Conservation (phyloP, 2,888 invertebrate genomes). For the Limulus polyphemus region DNA sequence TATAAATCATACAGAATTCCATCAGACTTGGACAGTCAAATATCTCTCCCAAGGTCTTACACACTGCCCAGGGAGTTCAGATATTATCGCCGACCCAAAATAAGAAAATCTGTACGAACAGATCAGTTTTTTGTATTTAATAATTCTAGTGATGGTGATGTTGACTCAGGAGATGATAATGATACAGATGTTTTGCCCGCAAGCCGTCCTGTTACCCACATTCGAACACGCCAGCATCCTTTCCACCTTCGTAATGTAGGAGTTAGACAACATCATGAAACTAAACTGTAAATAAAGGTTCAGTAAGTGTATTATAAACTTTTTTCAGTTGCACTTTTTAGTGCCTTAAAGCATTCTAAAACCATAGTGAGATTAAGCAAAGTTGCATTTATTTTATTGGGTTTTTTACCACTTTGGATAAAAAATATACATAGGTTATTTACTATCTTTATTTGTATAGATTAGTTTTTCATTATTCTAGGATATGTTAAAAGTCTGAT, state of each 20-base stretch:
- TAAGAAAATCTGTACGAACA: conserved; percentile 47
- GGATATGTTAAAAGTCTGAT: too few relatives aligned
- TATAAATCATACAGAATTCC: conserved; percentile 46
- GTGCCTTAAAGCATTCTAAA: too few relatives aligned
- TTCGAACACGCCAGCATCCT: conserved; percentile 18
- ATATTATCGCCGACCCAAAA: conserved; percentile 52
- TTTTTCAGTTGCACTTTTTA: too few relatives aligned
- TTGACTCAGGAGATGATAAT: conserved; percentile 25
- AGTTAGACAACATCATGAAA: conserved; percentile 19
- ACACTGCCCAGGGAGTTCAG: conserved; percentile 73
- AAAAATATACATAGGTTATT: too few relatives aligned
- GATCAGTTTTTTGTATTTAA: conserved; percentile 64
- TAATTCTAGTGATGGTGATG: conserved; percentile 63
- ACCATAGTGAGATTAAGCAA: too few relatives aligned
- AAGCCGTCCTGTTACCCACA: conserved; percentile 11
- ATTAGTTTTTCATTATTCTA: too few relatives aligned
- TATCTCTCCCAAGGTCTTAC: conserved; percentile 69
- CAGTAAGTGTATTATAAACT: too few relatives aligned
- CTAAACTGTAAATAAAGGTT: conserved; percentile 8
- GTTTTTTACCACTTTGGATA: too few relatives aligned
- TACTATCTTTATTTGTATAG: too few relatives aligned
- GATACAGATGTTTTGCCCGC: conserved; percentile 15
- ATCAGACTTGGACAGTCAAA: conserved; percentile 60
- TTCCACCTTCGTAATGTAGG: conserved; percentile 15
- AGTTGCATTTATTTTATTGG: too few relatives aligned